Conservation (phyloP, 1,140 invertebrate genomes). For the Camponotus pennsylvanicus region DNA sequence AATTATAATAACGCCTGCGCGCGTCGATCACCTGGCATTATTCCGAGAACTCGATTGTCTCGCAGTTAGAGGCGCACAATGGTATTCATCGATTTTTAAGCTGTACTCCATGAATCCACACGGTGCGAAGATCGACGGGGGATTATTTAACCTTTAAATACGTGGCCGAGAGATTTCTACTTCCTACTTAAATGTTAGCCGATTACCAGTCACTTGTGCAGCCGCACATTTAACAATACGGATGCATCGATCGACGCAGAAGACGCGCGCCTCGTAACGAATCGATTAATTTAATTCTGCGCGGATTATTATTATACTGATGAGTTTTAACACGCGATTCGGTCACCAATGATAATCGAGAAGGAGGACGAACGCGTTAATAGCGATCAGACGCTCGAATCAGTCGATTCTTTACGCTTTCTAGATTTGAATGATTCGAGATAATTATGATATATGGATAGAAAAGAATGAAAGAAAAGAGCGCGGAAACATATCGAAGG, state of each 20-base stretch:
- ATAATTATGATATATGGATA: not conserved
- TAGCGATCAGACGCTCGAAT: not conserved
- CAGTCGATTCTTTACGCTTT: not conserved
- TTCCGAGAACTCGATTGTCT: conserved; percentile 32
- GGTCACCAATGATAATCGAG: not conserved
- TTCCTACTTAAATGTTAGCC: conserved; percentile 58
- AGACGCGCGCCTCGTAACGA: conserved; percentile 22
- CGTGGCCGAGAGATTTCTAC: conserved; percentile 52
- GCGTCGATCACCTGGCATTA: conserved; percentile 10
- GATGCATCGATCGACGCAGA: not conserved
- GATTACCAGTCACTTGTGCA: conserved; percentile 46
- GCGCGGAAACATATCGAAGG: not conserved
- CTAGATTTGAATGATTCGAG: not conserved
- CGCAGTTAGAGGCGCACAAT: conserved; percentile 6
- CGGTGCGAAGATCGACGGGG: not conserved
- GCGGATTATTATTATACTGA: not conserved
- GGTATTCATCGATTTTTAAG: conserved; percentile 38
- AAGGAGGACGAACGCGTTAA: not conserved
- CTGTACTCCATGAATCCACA: not conserved
- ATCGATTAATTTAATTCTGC: not conserved
- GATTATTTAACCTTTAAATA: conserved; percentile 57
- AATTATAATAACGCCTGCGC: conserved; percentile 14
- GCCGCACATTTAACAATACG: conserved; percentile 39
- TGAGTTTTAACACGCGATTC: not conserved
- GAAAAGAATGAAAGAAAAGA: not conserved